These are phyloP conservation scores for Thunnus albacares DNA, from an alignment of 2,797 vertebrate species.

Conservation along the genomic window DNA sequence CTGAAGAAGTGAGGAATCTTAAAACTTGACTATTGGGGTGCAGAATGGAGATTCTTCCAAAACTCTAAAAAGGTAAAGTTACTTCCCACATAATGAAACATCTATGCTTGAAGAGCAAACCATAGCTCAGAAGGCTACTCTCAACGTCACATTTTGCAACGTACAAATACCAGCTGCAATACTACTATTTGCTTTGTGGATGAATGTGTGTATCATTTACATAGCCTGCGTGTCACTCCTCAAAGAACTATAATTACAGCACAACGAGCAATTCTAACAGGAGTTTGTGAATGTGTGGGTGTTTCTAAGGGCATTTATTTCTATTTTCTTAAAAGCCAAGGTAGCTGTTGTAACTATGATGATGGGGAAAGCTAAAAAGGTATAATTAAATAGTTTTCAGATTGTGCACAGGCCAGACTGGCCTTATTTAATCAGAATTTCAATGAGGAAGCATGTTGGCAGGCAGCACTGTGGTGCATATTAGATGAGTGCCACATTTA, in stretches of 20 bases:
- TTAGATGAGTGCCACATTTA: conserved; percentile 82
- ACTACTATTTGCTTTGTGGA: conserved; percentile 8
- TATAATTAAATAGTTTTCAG: conserved; percentile 69
- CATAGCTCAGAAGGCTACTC: neutral
- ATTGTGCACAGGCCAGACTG: conserved; percentile 51
- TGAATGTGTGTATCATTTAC: conserved; percentile 20
- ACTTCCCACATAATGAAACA: neutral
- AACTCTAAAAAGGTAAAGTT: neutral
- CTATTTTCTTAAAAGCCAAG: conserved; percentile 39
- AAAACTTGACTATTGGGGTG: neutral
- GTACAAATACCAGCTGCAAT: neutral
- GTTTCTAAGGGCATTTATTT: conserved; percentile 29
- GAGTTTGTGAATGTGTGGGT: conserved; percentile 2
- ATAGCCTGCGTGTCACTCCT: neutral
- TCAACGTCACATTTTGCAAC: neutral
- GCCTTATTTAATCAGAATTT: conserved; percentile 79
- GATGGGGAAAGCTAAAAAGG: conserved; percentile 48
- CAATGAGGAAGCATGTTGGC: conserved; percentile 81
- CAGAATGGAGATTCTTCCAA: neutral
- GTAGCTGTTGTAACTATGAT: conserved; percentile 40
- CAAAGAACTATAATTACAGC: conserved; percentile 16
- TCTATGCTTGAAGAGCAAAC: neutral
- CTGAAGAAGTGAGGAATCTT: conserved; percentile 4
- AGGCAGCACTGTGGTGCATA: conserved; percentile 71
- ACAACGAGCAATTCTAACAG: neutral